Percentiles rank a stretch among this genome's conserved stretches.
These are phyloP conservation scores for Bombyx mandarina DNA, from an alignment of 1,140 invertebrate genomes.

Conservation along the genomic window DNA sequence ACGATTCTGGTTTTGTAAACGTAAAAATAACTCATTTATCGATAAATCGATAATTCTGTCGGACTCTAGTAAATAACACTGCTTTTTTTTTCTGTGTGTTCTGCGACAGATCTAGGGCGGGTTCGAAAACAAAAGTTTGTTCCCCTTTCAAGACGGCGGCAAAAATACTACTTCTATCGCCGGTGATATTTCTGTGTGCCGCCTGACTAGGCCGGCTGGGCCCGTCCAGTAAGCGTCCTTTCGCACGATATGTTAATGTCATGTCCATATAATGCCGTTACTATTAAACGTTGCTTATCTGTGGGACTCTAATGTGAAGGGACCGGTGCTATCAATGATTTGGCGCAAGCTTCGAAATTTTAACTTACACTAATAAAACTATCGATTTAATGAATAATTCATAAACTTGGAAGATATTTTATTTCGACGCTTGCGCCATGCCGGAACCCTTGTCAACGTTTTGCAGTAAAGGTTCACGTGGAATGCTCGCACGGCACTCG, in stretches of 20 bases:
- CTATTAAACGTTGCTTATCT: constrained; percentile 7
- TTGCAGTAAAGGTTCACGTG: constrained; percentile 8
- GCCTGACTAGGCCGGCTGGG: constrained; percentile 58
- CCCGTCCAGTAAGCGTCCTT: constrained; percentile 46
- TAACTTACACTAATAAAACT: too few species aligned
- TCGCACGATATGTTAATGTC: constrained; percentile 44
- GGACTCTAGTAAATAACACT: constrained; percentile 33
- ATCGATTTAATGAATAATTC: too few species aligned
- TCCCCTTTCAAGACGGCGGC: constrained; percentile 78
- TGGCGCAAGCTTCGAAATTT: too few species aligned
- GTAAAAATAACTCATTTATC: neutral
- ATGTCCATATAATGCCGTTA: constrained; percentile 28
- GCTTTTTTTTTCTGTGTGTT: constrained; percentile 64
- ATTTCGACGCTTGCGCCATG: too few species aligned
- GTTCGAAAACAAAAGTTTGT: constrained; percentile 75
- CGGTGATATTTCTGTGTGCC: constrained; percentile 79
- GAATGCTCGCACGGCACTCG: constrained; percentile 30
- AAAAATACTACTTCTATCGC: constrained; percentile 77
- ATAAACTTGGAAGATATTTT: too few species aligned
- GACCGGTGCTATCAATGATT: too few species aligned
- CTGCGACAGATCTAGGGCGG: constrained; percentile 70
- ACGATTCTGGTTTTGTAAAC: neutral
- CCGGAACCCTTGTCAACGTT: constrained; percentile 1
- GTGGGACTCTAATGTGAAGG: too few species aligned
- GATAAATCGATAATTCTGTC: constrained; percentile 5